These are phyloP conservation scores for Hermaeophaga mercurialis DNA, from an alignment of 2,888 invertebrate species.

Conservation along the genomic window DNA sequence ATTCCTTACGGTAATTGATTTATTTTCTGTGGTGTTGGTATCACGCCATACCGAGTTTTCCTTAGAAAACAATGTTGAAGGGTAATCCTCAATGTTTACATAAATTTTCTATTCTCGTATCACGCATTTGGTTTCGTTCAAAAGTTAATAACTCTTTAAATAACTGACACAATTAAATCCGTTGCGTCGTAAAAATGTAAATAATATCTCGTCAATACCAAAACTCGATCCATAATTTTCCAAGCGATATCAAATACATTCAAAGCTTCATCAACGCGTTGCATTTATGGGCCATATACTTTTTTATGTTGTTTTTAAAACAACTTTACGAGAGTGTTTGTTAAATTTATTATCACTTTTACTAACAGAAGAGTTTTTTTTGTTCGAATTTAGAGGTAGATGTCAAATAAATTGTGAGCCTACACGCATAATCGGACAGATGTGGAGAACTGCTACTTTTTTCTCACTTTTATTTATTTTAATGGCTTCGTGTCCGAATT, in stretches of 20 bases:
- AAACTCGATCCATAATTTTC: neutral
- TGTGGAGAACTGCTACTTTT: neutral
- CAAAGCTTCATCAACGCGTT: conserved; percentile 3
- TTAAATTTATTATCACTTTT: conserved; percentile 1
- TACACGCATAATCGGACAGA: conserved; percentile 8
- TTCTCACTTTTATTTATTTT: neutral
- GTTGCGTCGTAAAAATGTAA: too few relatives aligned
- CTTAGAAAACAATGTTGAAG: too few relatives aligned
- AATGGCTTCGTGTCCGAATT: conserved; percentile 2
- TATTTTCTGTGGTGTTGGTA: neutral
- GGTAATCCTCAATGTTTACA: too few relatives aligned
- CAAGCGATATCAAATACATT: neutral
- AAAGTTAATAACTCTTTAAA: too few relatives aligned
- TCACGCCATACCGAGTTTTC: neutral
- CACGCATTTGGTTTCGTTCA: too few relatives aligned
- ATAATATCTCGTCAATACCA: too few relatives aligned
- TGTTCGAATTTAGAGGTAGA: conserved; percentile 3
- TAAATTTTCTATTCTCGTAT: too few relatives aligned
- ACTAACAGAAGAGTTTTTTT: neutral
- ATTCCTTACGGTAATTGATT: conserved; percentile 3
- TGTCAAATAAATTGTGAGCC: conserved; percentile 6
- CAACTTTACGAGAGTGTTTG: conserved; percentile 2
- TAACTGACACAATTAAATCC: too few relatives aligned
- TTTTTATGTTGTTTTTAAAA: conserved; percentile 5
- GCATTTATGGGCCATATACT: conserved; percentile 4